Conservation (phyloP, 2,797 vertebrate species). For the Liasis olivaceus region DNA sequence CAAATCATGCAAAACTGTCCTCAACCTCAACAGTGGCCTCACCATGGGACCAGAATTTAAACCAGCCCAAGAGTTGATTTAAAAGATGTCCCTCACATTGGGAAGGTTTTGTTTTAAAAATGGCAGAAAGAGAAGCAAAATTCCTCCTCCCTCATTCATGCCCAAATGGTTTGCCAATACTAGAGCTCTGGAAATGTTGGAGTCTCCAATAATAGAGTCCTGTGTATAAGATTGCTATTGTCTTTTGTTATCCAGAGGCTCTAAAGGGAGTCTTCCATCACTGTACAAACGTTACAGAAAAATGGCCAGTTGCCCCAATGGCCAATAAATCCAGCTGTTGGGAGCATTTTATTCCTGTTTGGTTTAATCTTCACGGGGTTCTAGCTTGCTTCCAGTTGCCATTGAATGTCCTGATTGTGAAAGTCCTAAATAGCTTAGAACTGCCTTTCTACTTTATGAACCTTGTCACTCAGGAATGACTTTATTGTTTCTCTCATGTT, state of each 20-base stretch:
- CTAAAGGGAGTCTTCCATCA: neutral
- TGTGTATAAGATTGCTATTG: neutral
- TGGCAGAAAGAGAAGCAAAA: neutral
- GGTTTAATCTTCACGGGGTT: neutral
- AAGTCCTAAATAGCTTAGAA: neutral
- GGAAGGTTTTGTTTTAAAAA: neutral
- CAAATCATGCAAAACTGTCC: neutral
- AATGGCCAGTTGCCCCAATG: neutral
- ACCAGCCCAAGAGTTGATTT: neutral
- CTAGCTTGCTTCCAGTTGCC: neutral
- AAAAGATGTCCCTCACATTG: neutral
- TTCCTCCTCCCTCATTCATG: neutral
- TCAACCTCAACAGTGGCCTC: neutral
- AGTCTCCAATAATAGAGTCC: neutral
- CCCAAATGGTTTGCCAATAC: neutral
- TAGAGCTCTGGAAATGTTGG: neutral
- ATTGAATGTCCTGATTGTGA: neutral
- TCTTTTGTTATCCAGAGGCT: neutral
- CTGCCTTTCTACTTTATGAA: neutral
- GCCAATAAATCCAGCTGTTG: neutral
- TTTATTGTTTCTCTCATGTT: neutral
- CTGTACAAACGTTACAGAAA: neutral
- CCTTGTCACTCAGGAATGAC: no score
- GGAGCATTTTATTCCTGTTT: neutral
- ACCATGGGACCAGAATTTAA: neutral